Conservation (phyloP, 1,140 invertebrate species). For the Zaprionus ghesquierei region DNA sequence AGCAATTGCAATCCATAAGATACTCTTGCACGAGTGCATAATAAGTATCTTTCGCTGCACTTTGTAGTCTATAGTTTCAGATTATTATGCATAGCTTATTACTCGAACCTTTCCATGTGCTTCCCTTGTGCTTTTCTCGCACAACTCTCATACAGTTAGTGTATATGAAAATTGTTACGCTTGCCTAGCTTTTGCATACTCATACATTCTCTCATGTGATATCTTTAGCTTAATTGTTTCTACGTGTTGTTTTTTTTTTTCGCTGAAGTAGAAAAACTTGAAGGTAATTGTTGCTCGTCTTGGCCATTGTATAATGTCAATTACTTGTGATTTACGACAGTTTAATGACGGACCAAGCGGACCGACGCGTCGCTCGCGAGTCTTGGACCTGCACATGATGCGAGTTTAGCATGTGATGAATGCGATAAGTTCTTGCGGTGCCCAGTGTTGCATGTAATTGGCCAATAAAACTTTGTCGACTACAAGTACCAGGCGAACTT, state of each 20-base stretch:
- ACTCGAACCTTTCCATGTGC: neutral
- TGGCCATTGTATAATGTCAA: slow-evolving; percentile 77
- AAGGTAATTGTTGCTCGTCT: slow-evolving; percentile 66
- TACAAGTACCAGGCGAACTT: neutral
- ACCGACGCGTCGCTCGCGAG: slow-evolving; percentile 38
- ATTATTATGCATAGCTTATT: neutral
- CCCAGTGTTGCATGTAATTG: slow-evolving; percentile 77
- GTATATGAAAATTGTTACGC: slow-evolving; percentile 7
- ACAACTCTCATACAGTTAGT: neutral
- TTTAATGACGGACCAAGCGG: slow-evolving; percentile 71
- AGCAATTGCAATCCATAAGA: slow-evolving; percentile 47
- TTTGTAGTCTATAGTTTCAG: neutral
- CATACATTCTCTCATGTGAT: slow-evolving; percentile 40
- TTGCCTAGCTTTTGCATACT: slow-evolving; percentile 7
- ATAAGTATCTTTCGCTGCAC: slow-evolving; percentile 1
- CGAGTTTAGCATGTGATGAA: slow-evolving; percentile 45
- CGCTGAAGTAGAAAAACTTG: slow-evolving; percentile 57
- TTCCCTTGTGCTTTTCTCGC: neutral
- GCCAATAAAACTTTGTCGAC: slow-evolving; percentile 54
- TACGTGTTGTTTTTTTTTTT: too few species aligned
- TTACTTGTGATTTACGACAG: slow-evolving; percentile 80
- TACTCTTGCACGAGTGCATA: neutral
- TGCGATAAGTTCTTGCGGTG: slow-evolving; percentile 62
- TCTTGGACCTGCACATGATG: slow-evolving; percentile 39
- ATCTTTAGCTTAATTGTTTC: slow-evolving; percentile 70